These are phyloP conservation scores for Pegoplata infirma DNA, from an alignment of 2,888 invertebrate genomes.

Conservation along the genomic window DNA sequence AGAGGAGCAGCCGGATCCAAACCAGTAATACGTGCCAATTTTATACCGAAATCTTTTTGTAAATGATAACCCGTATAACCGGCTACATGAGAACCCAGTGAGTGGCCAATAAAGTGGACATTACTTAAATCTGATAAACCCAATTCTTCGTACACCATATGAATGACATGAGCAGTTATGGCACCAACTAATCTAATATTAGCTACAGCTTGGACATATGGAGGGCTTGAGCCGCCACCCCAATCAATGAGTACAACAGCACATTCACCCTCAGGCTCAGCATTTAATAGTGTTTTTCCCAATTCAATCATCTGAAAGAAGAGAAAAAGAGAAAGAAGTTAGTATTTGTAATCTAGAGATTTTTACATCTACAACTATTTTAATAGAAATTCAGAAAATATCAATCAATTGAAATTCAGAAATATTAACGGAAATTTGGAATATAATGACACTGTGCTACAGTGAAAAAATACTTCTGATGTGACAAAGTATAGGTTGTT, in stretches of 20 bases:
- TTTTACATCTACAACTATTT: too few species aligned
- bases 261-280: conserved; percentile 82
- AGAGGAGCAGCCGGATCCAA: conserved; percentile 96
- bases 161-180: conserved; percentile 87
- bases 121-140: conserved; percentile 81
- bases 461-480: too few species aligned
- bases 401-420: too few species aligned
- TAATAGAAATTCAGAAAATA: too few species aligned
- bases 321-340: conserved; percentile 3
- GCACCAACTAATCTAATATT: conserved; percentile 92
- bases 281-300: conserved; percentile 83
- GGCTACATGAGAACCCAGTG: conserved; percentile 89
- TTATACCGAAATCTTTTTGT: conserved; percentile 83
- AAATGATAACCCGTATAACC: conserved; percentile 90
- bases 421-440: too few species aligned
- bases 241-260: conserved; percentile 91
- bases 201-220: conserved; percentile 94
- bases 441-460: too few species aligned
- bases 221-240: conserved; percentile 91
- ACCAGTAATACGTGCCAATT: conserved; percentile 89
- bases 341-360: too few species aligned
- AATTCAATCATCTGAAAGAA: conserved; percentile 82
- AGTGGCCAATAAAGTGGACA: conserved; percentile 92
- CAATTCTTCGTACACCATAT: conserved; percentile 80
- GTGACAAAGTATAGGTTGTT: too few species aligned